A percentile compares a stretch with the other conserved stretches of the same genome.
Conservation (phyloP, 2,113 vertebrate species). For the Xenotilapia longispinis region DNA sequence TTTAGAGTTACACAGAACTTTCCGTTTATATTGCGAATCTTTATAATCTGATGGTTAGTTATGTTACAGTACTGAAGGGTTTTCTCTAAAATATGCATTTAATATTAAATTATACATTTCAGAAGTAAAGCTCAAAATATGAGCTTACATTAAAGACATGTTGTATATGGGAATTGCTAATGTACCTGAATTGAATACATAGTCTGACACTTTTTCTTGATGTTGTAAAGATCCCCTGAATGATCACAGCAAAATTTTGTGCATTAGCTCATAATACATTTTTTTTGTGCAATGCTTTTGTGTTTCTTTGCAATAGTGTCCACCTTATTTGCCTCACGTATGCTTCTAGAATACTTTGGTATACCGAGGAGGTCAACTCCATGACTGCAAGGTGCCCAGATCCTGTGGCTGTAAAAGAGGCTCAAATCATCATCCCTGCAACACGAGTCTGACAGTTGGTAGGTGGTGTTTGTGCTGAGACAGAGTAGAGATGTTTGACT, state of each 20-base stretch:
- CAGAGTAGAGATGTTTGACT: not conserved
- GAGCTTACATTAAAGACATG: not conserved
- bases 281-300: not conserved
- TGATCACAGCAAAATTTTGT: not conserved
- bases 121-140: not conserved
- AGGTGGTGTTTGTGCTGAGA: not conserved
- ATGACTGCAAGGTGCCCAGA: not conserved
- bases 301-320: not conserved
- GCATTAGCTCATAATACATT: not conserved
- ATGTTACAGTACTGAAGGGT: not conserved
- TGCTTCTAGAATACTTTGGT: not conserved
- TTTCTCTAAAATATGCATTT: not conserved
- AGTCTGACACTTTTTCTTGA: not conserved
- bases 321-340: not conserved
- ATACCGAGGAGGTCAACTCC: not conserved
- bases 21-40: not conserved
- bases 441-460: rapidly evolving
- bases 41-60: not conserved
- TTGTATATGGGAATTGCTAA: not conserved
- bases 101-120: not conserved
- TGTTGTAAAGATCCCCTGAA: not conserved
- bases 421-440: not conserved
- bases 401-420: not conserved
- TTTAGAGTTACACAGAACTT: not conserved
- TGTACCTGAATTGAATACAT: not conserved